These are phyloP conservation scores for Ellobius talpinus DNA, from an alignment of 2,113 vertebrate species.

Conservation along the genomic window DNA sequence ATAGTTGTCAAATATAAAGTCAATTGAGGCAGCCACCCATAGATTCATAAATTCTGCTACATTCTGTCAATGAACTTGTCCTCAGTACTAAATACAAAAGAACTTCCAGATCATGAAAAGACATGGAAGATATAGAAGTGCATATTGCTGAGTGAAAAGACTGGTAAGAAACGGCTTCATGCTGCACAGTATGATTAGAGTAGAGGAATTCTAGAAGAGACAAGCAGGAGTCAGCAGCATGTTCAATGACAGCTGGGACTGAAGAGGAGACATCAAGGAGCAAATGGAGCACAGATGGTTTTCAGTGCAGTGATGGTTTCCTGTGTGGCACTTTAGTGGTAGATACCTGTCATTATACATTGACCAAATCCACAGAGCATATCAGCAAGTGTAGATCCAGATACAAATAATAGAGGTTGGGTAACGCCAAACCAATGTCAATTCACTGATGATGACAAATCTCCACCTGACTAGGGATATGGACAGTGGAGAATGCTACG, in stretches of 20 bases:
- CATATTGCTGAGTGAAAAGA: not conserved
- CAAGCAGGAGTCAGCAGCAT: not conserved
- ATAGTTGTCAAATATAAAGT: not conserved
- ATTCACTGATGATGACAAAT: not conserved
- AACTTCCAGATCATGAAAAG: not conserved
- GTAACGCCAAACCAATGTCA: not conserved
- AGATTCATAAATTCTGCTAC: not conserved
- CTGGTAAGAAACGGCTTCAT: not conserved
- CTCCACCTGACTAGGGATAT: not conserved
- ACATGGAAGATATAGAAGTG: not conserved
- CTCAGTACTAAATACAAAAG: not conserved
- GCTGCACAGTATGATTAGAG: not conserved
- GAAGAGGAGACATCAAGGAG: not conserved
- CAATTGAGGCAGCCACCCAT: not conserved
- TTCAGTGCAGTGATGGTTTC: not conserved
- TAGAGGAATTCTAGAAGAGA: not conserved
- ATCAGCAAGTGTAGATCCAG: not conserved
- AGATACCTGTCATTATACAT: too few relatives aligned
- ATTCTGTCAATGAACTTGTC: not conserved
- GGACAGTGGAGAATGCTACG: fast-evolving
- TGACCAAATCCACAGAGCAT: not conserved
- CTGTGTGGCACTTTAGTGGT: not conserved
- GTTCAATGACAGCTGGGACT: not conserved
- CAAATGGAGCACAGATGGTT: not conserved
- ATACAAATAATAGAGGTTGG: not conserved